Evolutionary conservation across 2,113 vertebrate species (phyloP), one percentile per base, ranked within the genome.

Genomic region (Silurus asotus): DNA sequence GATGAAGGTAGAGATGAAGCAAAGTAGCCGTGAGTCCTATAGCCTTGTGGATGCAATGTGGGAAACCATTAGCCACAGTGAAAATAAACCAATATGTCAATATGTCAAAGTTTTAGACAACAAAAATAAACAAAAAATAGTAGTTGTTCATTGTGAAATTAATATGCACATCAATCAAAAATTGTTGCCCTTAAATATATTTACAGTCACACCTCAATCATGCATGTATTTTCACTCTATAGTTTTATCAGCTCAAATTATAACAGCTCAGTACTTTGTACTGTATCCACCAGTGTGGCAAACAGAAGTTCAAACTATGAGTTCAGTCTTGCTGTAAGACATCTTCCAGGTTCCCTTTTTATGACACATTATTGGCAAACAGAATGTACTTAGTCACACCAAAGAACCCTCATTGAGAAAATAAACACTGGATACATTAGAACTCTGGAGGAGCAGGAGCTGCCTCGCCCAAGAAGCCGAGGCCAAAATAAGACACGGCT

Each of bases 401-500:
- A 48, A 56, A 67, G 67, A 25, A 49, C 37, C 45, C 45, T 49
- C 59, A 76, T 51, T 64, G 65, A 49, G 70, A 77, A 77, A 76
- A 62, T 77, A 69, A 82, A 72, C 67, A 37, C 55, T 64, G 75
- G 58, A 84, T 28, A 81, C 45, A 74, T n/a, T 77, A 87, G 74
- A 87, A 83, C 62, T 76, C 51, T 55, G 58, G 45, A 17, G 25
- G 49, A 67, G 53, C 10, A n/a, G 82, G 23, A 56, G 25, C 37
- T 55, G 55, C 53, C 37, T 74, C 45, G 7, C 75, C 74, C 83
- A 76, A 78, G 53, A n/a, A 55, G 48, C 79, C n/a, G 48, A 51
- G 37, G 4, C 78, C 78, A 88, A 86, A 88, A 85, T 79, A 85
- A 88, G 79, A 82, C 59, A n/a, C 11, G 11, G 82, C 83, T 56